phyloP scores from a whole-genome alignment of 2,113 vertebrate genomes.

The Cairina moschata region DNA sequence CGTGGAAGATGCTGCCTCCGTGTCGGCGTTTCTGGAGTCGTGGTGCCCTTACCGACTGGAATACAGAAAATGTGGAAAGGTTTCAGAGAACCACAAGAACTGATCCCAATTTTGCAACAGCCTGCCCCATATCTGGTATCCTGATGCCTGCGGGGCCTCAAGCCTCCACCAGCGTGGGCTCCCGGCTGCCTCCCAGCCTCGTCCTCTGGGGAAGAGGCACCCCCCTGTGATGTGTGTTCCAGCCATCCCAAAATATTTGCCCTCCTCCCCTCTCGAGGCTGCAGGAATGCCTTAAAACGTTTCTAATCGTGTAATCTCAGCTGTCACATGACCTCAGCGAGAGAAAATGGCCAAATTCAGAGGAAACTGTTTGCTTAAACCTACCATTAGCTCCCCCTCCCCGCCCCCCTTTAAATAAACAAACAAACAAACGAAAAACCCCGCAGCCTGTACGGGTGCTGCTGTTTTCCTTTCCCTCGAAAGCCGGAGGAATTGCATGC shows the following conservation, averaged over 20 bases:
- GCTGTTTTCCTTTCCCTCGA: constrained; percentile 22
- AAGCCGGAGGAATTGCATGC: background rate
- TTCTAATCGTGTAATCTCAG: background rate
- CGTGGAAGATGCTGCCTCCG: too few species aligned
- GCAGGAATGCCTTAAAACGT: constrained; percentile 28
- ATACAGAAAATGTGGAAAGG: background rate
- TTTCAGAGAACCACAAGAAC: background rate
- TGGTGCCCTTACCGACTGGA: too few species aligned
- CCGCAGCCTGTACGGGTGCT: rapidly evolving
- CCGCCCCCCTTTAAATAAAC: background rate
- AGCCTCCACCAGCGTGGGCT: background rate
- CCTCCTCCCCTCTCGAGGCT: background rate
- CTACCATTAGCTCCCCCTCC: background rate
- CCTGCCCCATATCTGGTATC: background rate
- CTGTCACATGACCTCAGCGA: constrained; percentile 25
- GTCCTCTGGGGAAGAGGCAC: background rate
- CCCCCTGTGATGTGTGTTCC: background rate
- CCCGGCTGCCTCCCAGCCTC: background rate
- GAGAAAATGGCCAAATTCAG: constrained; percentile 27
- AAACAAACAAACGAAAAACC: constrained; percentile 40
- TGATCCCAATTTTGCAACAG: background rate
- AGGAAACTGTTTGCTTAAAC: background rate
- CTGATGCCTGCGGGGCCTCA: background rate
- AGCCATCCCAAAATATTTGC: background rate
- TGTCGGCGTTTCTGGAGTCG: background rate